Conservation (phyloP, 2,113 vertebrate species). For the Spilogale gracilis region DNA sequence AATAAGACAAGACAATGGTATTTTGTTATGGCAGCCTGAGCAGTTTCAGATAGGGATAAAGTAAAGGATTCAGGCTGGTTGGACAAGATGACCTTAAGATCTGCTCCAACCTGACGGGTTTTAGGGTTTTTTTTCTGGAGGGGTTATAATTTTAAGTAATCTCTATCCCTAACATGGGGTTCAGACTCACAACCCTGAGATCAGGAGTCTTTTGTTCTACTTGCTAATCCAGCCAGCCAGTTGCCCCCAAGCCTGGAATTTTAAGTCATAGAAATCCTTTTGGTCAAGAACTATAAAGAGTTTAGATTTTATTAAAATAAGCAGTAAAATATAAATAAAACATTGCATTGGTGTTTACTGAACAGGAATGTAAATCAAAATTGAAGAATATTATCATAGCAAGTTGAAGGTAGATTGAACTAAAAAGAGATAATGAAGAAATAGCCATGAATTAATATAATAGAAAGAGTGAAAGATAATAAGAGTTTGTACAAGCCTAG, state of each 20-base stretch:
- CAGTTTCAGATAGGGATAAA: neutral
- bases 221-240: neutral
- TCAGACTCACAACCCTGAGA: neutral
- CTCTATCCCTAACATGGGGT: neutral
- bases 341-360: neutral
- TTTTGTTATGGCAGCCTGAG: neutral
- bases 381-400: neutral
- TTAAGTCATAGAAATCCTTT: neutral
- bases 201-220: neutral
- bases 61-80: neutral
- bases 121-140: no score
- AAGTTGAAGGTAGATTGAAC: conserved; percentile 17
- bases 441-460: neutral
- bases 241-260: neutral
- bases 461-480: neutral
- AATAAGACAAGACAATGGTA: neutral
- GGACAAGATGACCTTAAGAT: neutral
- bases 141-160: neutral
- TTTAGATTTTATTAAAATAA: neutral
- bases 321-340: neutral
- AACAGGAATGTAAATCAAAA: neutral
- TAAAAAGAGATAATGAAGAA: conserved; percentile 9
- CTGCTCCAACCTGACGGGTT: neutral
- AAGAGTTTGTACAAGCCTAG: neutral
- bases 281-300: neutral